Base-by-base conservation (phyloP, 1,140 invertebrate genomes). In the Trichoplusia ni region DNA sequence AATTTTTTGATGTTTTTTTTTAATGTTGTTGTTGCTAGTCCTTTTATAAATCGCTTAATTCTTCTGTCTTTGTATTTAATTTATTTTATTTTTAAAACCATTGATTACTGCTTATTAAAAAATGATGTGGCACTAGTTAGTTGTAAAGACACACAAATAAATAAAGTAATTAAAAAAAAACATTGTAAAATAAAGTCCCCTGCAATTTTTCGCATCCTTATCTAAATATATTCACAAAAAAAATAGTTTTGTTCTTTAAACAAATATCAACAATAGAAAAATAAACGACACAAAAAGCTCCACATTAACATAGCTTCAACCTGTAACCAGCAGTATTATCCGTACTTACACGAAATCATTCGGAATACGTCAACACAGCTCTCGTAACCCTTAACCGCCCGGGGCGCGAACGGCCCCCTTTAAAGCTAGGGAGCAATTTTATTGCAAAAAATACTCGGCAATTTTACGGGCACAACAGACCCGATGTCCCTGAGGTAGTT, bases 401-500 rank as follows among this genome's bases (percentile, higher is more conserved):
- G 69, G 68, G 72, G 74, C 63, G 60, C 33, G 60, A 68, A 60
- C 47, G 68, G 77, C 74, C 82, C 82, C 75, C 75, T 84, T 85
- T 81, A 86, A 86, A 81, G 70, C 72, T 62, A 67, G 73, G 84
- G 82, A 76, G 76, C 74, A 80, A 73, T 89, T 86, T 84, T 81
- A 86, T 79, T 80, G 79, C 82, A 82, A 90, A 86, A 89, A 88
- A 88, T 86, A 86, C 81, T 81, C 82, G 73, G 76, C 82, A 86
- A 84, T 89, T 89, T 89, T 75, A 86, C 83, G 83, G 64, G 51
- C 73, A 76, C 81, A 77, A 79, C 73, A 76, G 75, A 72, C 79
- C 82, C 79, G 40, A 69, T 79, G 85, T 86, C 87, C 87, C 87
- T 74, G 79, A 90, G 87, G 87, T 90, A 86, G 87, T 90, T 90